These are phyloP conservation scores for Cylas formicarius DNA, from an alignment of 1,140 invertebrate genomes.

Conservation along the genomic window DNA sequence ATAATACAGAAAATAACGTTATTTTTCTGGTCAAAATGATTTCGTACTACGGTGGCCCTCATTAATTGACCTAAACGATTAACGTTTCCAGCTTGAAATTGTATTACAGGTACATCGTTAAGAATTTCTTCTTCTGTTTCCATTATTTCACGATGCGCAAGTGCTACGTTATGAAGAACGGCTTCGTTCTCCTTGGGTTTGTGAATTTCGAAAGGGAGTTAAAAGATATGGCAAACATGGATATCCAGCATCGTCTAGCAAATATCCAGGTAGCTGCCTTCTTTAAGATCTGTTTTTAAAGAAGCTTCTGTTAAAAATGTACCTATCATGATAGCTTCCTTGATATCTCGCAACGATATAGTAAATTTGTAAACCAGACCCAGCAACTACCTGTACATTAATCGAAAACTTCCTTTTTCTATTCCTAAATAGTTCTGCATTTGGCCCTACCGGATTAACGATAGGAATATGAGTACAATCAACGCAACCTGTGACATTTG, in stretches of 20 bases:
- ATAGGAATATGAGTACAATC: constrained; percentile 1
- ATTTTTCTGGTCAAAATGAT: no score
- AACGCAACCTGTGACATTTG: background rate
- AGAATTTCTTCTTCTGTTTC: no score
- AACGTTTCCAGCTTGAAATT: no score
- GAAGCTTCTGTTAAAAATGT: no score
- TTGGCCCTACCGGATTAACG: background rate
- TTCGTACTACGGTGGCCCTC: no score
- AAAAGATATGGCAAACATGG: constrained; percentile 1
- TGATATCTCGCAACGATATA: background rate
- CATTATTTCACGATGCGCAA: no score
- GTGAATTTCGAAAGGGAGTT: background rate
- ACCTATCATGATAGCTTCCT: background rate
- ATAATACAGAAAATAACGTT: no score
- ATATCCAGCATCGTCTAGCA: background rate
- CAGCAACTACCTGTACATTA: constrained; percentile 1
- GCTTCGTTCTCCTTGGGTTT: no score
- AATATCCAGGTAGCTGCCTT: background rate
- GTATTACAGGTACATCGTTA: no score
- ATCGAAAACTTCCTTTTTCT: constrained; percentile 1
- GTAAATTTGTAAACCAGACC: constrained; percentile 1
- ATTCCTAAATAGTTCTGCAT: background rate
- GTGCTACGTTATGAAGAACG: no score
- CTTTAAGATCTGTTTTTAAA: background rate
- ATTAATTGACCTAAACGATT: no score